phyloP scores from a whole-genome alignment of 2,888 invertebrate species.

The Eubasilissa splendida region DNA sequence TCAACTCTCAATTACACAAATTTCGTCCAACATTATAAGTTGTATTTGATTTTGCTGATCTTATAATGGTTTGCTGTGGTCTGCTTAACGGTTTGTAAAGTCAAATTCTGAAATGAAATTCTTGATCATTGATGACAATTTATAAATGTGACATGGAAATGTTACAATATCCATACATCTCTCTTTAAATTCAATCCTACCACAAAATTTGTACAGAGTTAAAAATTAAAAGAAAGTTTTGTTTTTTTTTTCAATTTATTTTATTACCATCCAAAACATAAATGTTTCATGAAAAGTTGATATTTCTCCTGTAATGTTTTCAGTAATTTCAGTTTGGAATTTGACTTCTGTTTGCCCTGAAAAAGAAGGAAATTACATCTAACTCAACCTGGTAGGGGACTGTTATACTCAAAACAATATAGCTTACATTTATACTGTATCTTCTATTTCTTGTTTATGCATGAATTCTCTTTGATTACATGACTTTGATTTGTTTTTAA shows the following conservation, averaged over 20 bases:
- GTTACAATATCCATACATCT: too few relatives aligned
- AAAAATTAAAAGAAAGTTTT: background rate
- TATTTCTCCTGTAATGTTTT: conserved; percentile 23
- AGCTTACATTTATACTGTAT: too few relatives aligned
- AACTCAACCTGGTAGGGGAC: conserved; percentile 30
- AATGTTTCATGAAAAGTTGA: background rate
- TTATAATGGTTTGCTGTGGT: too few relatives aligned
- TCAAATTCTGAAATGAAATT: conserved; percentile 34
- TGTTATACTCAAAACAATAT: conserved; percentile 12
- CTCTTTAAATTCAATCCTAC: background rate
- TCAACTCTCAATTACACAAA: too few relatives aligned
- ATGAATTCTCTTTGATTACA: conserved; percentile 4
- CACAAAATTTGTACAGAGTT: background rate
- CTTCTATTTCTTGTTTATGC: conserved; percentile 7
- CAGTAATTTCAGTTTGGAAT: conserved; percentile 39
- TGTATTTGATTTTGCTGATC: too few relatives aligned
- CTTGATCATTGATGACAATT: background rate
- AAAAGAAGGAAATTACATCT: conserved; percentile 29
- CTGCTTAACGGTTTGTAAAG: background rate
- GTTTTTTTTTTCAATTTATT: background rate
- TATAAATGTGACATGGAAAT: too few relatives aligned
- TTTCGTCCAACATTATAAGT: too few relatives aligned
- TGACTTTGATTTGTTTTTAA: conserved; percentile 25
- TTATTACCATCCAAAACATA: background rate
- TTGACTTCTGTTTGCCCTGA: conserved; percentile 37